A percentile compares a stretch with the other conserved stretches of the same genome.
Conservation (phyloP, 2,797 vertebrate genomes). For the Chelonia mydas region DNA sequence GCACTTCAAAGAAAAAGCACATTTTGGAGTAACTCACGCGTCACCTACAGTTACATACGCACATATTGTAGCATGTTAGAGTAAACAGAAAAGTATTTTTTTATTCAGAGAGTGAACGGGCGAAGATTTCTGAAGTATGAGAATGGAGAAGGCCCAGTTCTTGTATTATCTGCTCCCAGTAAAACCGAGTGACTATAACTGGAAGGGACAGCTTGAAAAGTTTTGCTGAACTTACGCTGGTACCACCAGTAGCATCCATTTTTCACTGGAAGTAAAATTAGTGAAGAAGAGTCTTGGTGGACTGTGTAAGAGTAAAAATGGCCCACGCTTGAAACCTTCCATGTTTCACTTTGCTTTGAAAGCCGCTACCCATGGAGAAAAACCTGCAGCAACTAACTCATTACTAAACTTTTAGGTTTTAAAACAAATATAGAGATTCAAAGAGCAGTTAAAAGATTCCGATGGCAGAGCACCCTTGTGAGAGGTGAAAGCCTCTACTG, state of each 20-base stretch:
- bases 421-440: conserved; percentile 24
- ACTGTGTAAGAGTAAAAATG: not conserved
- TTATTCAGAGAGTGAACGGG: not conserved
- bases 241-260: not conserved
- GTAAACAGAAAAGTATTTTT: conserved; percentile 61
- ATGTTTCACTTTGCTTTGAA: conserved; percentile 32
- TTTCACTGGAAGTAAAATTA: not conserved
- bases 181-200: not conserved
- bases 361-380: conserved; percentile 16
- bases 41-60: conserved; percentile 69
- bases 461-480: not conserved
- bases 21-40: conserved; percentile 59
- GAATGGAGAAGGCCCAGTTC: not conserved
- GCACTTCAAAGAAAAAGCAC: conserved; percentile 66
- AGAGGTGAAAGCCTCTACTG: conserved; percentile 18
- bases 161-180: conserved; percentile 24
- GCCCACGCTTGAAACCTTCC: not conserved
- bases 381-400: not conserved
- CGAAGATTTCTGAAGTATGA: conserved; percentile 21
- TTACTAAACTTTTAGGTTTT: conserved; percentile 4
- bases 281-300: not conserved
- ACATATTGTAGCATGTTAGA: conserved; percentile 76
- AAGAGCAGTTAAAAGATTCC: conserved; percentile 36
- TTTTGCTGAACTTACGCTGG: not conserved
- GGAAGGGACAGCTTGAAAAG: not conserved